Base-by-base conservation (phyloP, 1,140 invertebrate genomes). In the Chrysomallon squamiferum region DNA sequence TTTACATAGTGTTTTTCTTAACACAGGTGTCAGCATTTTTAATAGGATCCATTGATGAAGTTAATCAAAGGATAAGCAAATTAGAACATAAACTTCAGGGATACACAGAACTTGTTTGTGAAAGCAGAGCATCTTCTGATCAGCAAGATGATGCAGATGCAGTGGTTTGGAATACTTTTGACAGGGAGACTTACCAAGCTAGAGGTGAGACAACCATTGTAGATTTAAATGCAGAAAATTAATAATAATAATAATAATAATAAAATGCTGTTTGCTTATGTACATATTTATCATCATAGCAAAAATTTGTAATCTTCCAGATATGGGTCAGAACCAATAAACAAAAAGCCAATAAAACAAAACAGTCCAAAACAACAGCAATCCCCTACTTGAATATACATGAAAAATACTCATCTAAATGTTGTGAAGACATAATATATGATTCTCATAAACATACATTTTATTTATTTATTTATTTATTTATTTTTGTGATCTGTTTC, bases 1-100 rank as follows among this genome's bases (percentile, higher is more conserved):
- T n/a, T n/a, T n/a, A n/a, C n/a, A n/a, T 22, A 52, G 25, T 41
- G 25, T 22, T 58, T 20, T 72, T 54, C 71, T 74, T 77, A 73
- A 75, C 67, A 43, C n/a, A 33, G 20, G n/a, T 66, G 13, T 29
- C 33, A 84, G 82, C 82, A 35, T 84, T 84, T 77, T 66, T 84
- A 32, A 81, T 84, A 77, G 82, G 82, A 18, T 75, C 82, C 9
- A 83, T 84, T 66, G 82, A 83, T 54, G 75, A 81, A 54, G 80
- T 84, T 0, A 84, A 77, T 60, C 73, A 71, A 59, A 78, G 76
- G 65, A 82, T 84, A 9, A 76, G 81, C 54, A 74, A 75, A 62
- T 62, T 84, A 35, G 82, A 84, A 47, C 68, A 72, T 35, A 78
- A 77, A 49, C 65, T 84, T 30, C 81, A 83, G 54, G 64, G 59